These are phyloP conservation scores for Arion vulgaris DNA, from an alignment of 1,140 invertebrate genomes.

Conservation along the genomic window DNA sequence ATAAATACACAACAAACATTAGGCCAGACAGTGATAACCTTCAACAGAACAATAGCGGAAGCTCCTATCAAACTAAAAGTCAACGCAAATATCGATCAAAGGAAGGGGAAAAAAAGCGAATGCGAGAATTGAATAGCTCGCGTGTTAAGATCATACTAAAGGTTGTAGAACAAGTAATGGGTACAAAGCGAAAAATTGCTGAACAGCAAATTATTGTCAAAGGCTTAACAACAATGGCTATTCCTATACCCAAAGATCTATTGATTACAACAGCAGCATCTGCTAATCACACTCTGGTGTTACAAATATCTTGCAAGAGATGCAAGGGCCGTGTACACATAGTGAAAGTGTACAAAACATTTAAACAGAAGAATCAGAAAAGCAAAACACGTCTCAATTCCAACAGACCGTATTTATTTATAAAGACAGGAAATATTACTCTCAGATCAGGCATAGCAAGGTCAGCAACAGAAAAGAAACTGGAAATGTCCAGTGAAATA, in stretches of 20 bases:
- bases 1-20: no score
- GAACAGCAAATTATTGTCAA: background rate
- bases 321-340: background rate
- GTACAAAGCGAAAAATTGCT: background rate
- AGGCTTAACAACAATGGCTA: background rate
- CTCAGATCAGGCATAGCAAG: background rate
- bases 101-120: background rate
- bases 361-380: background rate
- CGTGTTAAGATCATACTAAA: background rate
- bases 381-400: background rate
- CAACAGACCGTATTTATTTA: slow-evolving; percentile 1
- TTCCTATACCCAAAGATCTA: background rate
- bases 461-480: background rate
- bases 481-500: background rate
- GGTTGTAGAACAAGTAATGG: background rate
- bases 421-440: background rate
- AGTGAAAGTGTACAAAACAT: background rate
- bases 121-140: background rate
- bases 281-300: background rate
- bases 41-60: no score
- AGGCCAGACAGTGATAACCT: no score
- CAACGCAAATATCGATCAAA: background rate
- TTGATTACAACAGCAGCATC: background rate
- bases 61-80: no score
- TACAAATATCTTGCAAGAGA: background rate